phyloP scores from a whole-genome alignment of 2,888 invertebrate species.

The Tetragnatha montana region DNA sequence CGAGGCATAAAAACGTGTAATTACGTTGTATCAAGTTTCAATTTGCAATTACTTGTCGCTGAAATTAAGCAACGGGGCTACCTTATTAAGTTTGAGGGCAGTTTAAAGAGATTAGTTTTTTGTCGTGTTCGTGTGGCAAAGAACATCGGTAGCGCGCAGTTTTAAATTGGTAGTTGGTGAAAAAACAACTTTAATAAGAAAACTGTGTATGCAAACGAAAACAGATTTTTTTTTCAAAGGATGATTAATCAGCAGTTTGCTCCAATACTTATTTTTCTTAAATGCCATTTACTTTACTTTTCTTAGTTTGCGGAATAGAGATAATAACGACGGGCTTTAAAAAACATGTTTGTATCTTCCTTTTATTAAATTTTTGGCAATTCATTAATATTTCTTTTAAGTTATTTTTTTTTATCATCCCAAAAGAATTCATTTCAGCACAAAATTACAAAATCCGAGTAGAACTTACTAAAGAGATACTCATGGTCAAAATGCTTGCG shows the following conservation, averaged over 20 bases:
- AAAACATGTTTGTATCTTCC: too few species aligned
- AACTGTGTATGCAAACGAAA: background rate
- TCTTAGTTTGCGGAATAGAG: too few species aligned
- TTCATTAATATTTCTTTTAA: too few species aligned
- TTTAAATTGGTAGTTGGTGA: background rate
- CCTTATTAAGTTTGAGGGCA: background rate
- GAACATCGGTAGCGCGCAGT: background rate
- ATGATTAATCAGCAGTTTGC: background rate
- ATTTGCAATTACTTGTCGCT: background rate
- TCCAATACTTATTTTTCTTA: background rate
- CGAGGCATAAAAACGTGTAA: constrained; percentile 18
- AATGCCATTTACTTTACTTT: background rate
- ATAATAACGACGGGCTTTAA: too few species aligned
- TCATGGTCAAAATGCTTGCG: too few species aligned
- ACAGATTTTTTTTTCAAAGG: background rate
- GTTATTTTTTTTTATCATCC: too few species aligned
- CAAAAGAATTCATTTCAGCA: too few species aligned
- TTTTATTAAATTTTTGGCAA: too few species aligned
- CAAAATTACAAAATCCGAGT: too few species aligned
- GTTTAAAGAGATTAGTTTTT: background rate
- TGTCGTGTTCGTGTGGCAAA: background rate
- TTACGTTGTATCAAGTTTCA: constrained; percentile 13
- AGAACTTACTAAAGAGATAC: too few species aligned
- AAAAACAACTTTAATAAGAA: background rate
- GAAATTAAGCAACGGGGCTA: background rate